A percentile compares a stretch with the other conserved stretches of the same genome.
Evolutionary conservation across 2,113 vertebrate genomes (phyloP).

Genomic region (Acanthochromis polyacanthus): DNA sequence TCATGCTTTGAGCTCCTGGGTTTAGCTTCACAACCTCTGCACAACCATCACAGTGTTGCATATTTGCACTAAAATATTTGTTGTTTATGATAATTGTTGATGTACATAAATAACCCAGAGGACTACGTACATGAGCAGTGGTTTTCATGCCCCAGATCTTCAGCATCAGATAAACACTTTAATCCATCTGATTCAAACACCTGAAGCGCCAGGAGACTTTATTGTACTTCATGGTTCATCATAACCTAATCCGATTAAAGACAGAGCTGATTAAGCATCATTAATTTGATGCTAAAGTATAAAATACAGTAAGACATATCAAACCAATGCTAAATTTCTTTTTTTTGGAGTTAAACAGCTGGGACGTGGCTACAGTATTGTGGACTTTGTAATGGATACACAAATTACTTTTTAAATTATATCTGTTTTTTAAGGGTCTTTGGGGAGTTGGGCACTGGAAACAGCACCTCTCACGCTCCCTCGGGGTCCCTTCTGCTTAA

Average conservation of each 20-base stretch:
- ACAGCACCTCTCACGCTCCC: conserved; percentile 43
- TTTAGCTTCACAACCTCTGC: conserved; percentile 41
- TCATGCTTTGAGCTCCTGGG: conserved; percentile 39
- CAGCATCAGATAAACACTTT: conserved; percentile 1
- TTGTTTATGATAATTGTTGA: conserved; percentile 16
- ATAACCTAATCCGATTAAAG: conserved; percentile 63
- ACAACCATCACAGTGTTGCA: neutral
- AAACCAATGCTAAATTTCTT: conserved; percentile 25
- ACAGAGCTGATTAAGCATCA: conserved; percentile 44
- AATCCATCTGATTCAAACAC: conserved; percentile 30
- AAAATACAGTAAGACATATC: conserved; percentile 5
- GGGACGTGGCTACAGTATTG: neutral
- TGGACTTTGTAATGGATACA: conserved; percentile 54
- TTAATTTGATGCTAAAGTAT: conserved; percentile 41
- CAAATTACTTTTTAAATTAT: conserved; percentile 73
- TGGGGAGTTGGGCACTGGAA: conserved; percentile 60
- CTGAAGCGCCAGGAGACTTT: conserved; percentile 49
- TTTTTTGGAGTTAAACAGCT: conserved; percentile 6
- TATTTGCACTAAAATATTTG: conserved; percentile 23
- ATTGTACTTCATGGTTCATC: conserved; percentile 63
- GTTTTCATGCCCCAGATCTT: conserved; percentile 10
- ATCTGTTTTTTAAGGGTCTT: conserved; percentile 68
- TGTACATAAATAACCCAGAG: conserved; percentile 28
- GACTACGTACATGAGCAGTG: neutral
- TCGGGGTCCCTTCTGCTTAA: conserved; percentile 66